Evolutionary conservation across 2,888 invertebrate species (phyloP), one percentile per base, ranked within the genome.

Genomic region (Cerastis rubricosa): DNA sequence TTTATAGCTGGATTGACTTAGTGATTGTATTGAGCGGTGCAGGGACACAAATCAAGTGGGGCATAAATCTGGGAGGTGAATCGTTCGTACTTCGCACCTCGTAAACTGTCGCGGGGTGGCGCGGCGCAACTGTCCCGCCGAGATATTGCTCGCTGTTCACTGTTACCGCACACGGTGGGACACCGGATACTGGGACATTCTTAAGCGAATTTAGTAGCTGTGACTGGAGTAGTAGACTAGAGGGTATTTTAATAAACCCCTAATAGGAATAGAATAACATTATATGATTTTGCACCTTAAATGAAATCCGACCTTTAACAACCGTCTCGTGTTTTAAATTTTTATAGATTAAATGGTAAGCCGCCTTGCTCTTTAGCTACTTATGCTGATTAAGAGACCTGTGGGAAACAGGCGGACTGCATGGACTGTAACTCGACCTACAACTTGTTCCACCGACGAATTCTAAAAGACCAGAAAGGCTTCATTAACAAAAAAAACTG

Each of bases 1-100:
- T 78, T 78, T 84, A 84, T 66, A 66, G 59, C 78, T 61, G 69
- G 71, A 85, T 83, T 78, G 83, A 72, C 74, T 83, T 86, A 83
- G 84, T 85, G 83, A 83, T 78, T 83, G 67, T 84, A 86, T 83
- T 78, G 84, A 85, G 61, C 78, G 67, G 70, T 73, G 84, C 75
- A 83, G 49, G 43, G 25, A 61, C 70, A 84, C 79, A 86, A 86
- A 84, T 86, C 87, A 78, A 80, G 65, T n/a, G 40, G 74, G 59
- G 63, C 67, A 86, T 85, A 86, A 86, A 84, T 86, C 84, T 63
- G 63, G 71, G 75, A 78, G 74, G 82, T 72, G 82, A 64, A 76
- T 76, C 64, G 73, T 63, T 81, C 57, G 69, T 74, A 80, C 69
- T 74, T 78, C 85, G 35, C 85, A 77, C 78, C 78, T 85, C 86